Evolutionary conservation across 2,888 invertebrate genomes (phyloP).

Genomic region (Onthophagus sagittarius): DNA sequence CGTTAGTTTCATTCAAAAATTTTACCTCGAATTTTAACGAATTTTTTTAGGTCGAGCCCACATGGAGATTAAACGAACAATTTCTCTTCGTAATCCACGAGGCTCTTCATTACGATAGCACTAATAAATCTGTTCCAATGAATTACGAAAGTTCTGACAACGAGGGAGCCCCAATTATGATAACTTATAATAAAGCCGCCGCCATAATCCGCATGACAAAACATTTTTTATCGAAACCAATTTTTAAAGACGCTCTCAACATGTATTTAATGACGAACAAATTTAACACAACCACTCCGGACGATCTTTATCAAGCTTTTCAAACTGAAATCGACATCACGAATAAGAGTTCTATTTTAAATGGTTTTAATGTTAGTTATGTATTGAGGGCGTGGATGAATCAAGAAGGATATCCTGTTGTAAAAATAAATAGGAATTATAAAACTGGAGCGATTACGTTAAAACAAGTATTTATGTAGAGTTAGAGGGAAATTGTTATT

Average conservation of each 20-base stretch:
- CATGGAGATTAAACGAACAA: conserved; percentile 18
- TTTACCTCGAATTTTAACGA: not conserved
- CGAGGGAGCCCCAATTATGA: conserved; percentile 52
- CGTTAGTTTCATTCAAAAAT: conserved; percentile 28
- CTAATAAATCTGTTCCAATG: conserved; percentile 49
- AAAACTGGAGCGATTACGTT: conserved; percentile 1
- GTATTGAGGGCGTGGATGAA: conserved; percentile 50
- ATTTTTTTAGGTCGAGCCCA: conserved; percentile 18
- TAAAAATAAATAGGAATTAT: conserved; percentile 36
- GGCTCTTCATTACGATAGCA: conserved; percentile 16
- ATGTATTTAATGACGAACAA: conserved; percentile 4
- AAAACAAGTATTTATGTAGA: conserved; percentile 8
- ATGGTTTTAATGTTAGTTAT: not conserved
- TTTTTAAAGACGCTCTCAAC: conserved; percentile 1
- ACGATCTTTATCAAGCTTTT: conserved; percentile 15
- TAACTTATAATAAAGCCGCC: conserved; percentile 60
- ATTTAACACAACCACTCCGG: not conserved
- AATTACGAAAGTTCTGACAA: conserved; percentile 55
- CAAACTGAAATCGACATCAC: conserved; percentile 12
- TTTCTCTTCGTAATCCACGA: conserved; percentile 12
- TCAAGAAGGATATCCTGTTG: conserved; percentile 44
- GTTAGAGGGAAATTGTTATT: not conserved
- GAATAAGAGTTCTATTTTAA: not conserved
- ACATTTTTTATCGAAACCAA: conserved; percentile 8
- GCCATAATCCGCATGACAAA: conserved; percentile 14